Evolutionary conservation across 1,140 invertebrate genomes (phyloP).

Genomic region (Drosophila fuyamai): DNA sequence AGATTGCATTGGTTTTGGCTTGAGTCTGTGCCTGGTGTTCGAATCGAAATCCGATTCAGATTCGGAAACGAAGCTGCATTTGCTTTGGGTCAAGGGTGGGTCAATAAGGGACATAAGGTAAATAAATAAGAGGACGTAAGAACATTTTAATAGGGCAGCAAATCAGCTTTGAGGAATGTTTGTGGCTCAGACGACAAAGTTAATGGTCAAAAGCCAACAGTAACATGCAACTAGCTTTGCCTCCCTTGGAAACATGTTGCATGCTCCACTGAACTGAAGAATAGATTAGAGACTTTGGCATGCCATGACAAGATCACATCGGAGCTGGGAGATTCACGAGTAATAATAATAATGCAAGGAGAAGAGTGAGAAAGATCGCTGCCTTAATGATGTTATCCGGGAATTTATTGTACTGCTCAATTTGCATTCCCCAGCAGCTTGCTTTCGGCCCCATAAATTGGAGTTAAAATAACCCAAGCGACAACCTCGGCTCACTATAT

Average conservation of each 20-base stretch:
- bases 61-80: slow-evolving; percentile 7
- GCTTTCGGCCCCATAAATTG: slow-evolving; percentile 58
- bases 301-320: slow-evolving; percentile 26
- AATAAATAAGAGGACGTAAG: neutral
- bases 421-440: slow-evolving; percentile 40
- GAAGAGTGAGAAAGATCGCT: neutral
- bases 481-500: slow-evolving; percentile 57
- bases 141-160: neutral
- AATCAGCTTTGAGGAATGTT: neutral
- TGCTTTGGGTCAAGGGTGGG: slow-evolving; percentile 55
- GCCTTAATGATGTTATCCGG: slow-evolving; percentile 10
- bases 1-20: slow-evolving; percentile 22
- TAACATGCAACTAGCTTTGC: slow-evolving; percentile 10
- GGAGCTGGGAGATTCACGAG: neutral
- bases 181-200: slow-evolving; percentile 23
- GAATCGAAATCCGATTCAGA: slow-evolving; percentile 22
- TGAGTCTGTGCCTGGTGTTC: slow-evolving; percentile 15
- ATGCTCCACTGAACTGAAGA: slow-evolving; percentile 51
- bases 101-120: slow-evolving; percentile 13
- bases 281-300: slow-evolving; percentile 6
- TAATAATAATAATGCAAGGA: neutral
- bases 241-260: slow-evolving; percentile 38
- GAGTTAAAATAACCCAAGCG: slow-evolving; percentile 66
- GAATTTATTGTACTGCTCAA: slow-evolving; percentile 18
- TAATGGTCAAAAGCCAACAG: slow-evolving; percentile 54